Evolutionary conservation across 2,888 invertebrate genomes (phyloP).

Genomic region (Dichetophora obliterata): DNA sequence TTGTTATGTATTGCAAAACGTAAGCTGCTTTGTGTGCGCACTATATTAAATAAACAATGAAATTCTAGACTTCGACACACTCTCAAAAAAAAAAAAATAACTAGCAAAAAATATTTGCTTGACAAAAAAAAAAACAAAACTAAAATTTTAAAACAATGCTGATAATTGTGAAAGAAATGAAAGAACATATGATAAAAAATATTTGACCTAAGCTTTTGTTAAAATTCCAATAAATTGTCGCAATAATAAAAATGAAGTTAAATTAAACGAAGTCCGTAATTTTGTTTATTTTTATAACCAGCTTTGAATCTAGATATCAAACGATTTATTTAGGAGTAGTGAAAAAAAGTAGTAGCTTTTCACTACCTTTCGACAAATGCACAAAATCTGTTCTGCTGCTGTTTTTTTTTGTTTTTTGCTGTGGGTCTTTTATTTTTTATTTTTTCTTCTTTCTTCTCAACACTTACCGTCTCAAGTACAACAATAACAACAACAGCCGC

Average conservation of each 20-base stretch:
- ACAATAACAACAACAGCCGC: not conserved
- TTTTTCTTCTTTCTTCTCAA: not conserved
- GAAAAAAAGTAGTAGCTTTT: not conserved
- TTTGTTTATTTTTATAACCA: slow-evolving; percentile 36
- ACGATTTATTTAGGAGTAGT: too few species aligned
- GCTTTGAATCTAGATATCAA: not conserved
- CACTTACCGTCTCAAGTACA: not conserved
- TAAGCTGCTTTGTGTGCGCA: slow-evolving; percentile 24
- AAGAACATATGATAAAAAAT: too few species aligned
- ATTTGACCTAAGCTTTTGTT: too few species aligned
- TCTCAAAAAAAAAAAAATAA: too few species aligned
- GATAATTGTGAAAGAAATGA: too few species aligned
- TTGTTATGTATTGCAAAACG: not conserved
- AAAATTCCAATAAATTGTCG: too few species aligned
- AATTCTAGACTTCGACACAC: slow-evolving; percentile 7
- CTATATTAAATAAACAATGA: slow-evolving; percentile 29
- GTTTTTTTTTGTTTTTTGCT: not conserved
- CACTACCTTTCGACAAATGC: slow-evolving; percentile 12
- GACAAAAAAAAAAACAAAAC: too few species aligned
- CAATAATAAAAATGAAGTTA: too few species aligned
- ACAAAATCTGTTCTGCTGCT: slow-evolving; percentile 14
- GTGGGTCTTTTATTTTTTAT: not conserved
- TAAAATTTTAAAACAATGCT: too few species aligned
- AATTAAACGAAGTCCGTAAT: not conserved
- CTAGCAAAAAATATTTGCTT: too few species aligned